A percentile compares a stretch with the other conserved stretches of the same genome.
These are phyloP conservation scores for Bombyx huttoni DNA, from an alignment of 2,888 invertebrate genomes.

Conservation along the genomic window DNA sequence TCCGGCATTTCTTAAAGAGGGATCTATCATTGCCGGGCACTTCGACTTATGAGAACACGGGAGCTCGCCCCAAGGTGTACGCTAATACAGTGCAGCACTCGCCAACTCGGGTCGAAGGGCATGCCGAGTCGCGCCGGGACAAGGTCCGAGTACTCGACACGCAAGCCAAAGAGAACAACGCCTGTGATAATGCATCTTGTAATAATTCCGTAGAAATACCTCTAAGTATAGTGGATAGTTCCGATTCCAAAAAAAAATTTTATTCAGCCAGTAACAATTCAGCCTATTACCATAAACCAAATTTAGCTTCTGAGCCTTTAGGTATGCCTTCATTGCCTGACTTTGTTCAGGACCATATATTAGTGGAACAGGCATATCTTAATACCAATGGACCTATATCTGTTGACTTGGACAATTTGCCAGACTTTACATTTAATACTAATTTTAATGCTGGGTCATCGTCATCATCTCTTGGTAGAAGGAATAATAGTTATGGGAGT, in stretches of 20 bases:
- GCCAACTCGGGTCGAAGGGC: constrained; percentile 50
- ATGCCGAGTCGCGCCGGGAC: constrained; percentile 41
- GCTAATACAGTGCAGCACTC: constrained; percentile 64
- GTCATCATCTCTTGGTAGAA: constrained; percentile 45
- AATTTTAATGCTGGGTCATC: constrained; percentile 54
- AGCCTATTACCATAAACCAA: constrained; percentile 56
- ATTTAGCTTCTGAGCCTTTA: constrained; percentile 54
- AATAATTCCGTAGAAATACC: constrained; percentile 62
- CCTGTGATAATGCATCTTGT: constrained; percentile 52
- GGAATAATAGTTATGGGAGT: constrained; percentile 40
- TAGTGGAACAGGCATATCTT: constrained; percentile 83
- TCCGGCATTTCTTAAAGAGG: constrained; percentile 86
- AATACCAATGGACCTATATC: constrained; percentile 66
- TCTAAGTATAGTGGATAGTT: constrained; percentile 62
- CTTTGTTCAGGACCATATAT: constrained; percentile 90
- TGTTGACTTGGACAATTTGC: constrained; percentile 76
- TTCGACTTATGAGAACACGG: constrained; percentile 77
- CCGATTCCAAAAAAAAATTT: constrained; percentile 62
- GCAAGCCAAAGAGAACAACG: constrained; percentile 52
- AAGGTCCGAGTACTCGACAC: constrained; percentile 38
- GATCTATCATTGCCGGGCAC: constrained; percentile 69
- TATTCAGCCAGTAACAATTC: constrained; percentile 49
- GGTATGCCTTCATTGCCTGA: constrained; percentile 82
- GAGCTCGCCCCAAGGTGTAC: constrained; percentile 84
- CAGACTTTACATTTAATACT: constrained; percentile 76